Conservation (phyloP, 1,140 invertebrate species). For the Euglossa dilemma region DNA sequence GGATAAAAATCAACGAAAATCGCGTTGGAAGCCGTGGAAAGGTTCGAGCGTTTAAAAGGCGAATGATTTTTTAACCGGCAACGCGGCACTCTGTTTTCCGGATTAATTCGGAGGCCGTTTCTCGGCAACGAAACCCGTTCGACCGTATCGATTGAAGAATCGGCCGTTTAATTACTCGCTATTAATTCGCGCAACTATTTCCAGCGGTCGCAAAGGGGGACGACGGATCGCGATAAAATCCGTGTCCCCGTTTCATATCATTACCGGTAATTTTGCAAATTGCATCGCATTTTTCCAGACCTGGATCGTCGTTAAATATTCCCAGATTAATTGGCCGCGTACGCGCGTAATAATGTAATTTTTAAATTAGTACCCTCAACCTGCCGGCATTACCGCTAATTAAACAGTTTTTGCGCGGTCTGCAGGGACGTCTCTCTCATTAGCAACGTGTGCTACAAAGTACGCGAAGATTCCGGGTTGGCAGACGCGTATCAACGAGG, state of each 20-base stretch:
- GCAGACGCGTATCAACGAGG: neutral
- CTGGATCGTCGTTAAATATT: slow-evolving; percentile 24
- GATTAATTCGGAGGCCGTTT: neutral
- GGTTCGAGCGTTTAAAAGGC: neutral
- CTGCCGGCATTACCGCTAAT: slow-evolving; percentile 28
- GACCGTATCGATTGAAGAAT: slow-evolving; percentile 30
- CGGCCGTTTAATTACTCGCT: slow-evolving; percentile 30
- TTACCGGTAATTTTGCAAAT: slow-evolving; percentile 44
- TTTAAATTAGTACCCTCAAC: slow-evolving; percentile 11
- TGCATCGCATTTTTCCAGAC: slow-evolving; percentile 26
- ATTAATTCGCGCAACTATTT: slow-evolving; percentile 19
- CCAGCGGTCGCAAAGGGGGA: neutral
- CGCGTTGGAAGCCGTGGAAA: no score
- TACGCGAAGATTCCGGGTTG: no score
- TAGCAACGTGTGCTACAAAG: neutral
- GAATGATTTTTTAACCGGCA: neutral
- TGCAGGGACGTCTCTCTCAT: neutral
- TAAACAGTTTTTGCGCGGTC: slow-evolving; percentile 20
- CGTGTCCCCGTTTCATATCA: slow-evolving; percentile 32
- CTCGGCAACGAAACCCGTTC: neutral
- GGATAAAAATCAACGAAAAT: no score
- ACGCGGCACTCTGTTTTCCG: neutral
- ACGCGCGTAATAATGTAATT: slow-evolving; percentile 22
- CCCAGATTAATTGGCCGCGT: slow-evolving; percentile 29
- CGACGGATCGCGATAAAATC: slow-evolving; percentile 12